Percentiles rank a stretch among this genome's conserved stretches.
These are phyloP conservation scores for Pteruthius melanotis DNA, from an alignment of 2,113 vertebrate genomes.

Conservation along the genomic window DNA sequence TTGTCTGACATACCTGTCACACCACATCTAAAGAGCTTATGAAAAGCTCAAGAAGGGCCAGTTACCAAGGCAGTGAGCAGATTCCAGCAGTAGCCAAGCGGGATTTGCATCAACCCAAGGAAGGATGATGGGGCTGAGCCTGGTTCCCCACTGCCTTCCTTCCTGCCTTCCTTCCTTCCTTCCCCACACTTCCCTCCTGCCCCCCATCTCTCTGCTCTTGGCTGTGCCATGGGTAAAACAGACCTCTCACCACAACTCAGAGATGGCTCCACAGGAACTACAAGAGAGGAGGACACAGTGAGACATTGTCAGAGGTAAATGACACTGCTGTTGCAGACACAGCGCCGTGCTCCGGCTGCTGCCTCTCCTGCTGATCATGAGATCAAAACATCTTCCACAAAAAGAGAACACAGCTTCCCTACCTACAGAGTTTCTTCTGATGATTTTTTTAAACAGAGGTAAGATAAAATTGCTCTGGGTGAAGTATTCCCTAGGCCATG, in stretches of 20 bases:
- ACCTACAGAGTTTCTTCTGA: not conserved
- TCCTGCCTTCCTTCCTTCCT: too few relatives aligned
- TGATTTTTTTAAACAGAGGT: not conserved
- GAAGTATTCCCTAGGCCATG: not conserved
- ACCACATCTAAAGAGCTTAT: not conserved
- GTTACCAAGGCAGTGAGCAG: not conserved
- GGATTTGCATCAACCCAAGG: rapidly evolving
- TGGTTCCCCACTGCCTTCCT: not conserved
- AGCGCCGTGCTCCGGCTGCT: rapidly evolving
- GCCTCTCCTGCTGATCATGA: not conserved
- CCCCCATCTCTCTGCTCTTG: not conserved
- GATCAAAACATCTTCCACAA: not conserved
- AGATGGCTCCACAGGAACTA: not conserved
- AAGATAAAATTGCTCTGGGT: not conserved
- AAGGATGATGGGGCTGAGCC: not conserved
- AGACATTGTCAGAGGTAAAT: not conserved
- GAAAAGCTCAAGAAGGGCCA: not conserved
- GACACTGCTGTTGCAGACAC: not conserved
- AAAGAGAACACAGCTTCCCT: not conserved
- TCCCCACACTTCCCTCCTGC: too few relatives aligned
- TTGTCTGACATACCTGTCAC: not conserved
- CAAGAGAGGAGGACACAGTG: not conserved
- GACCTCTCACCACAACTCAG: not conserved
- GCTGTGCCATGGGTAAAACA: not conserved
- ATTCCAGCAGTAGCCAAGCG: not conserved